Conservation (phyloP, 1,140 invertebrate species). For the Melipona quadrifasciata region DNA sequence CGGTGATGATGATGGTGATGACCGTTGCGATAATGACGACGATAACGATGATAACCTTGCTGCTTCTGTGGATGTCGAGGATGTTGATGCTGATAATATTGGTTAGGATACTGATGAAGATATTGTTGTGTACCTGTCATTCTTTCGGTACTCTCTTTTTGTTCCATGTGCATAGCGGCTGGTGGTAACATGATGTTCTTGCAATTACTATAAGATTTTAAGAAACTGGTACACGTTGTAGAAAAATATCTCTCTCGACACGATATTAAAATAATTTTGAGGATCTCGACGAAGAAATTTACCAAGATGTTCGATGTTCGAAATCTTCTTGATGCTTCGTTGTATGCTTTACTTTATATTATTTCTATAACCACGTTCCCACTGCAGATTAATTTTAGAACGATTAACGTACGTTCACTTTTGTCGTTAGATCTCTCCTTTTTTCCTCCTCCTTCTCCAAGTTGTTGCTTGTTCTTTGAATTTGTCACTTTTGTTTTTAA, state of each 20-base stretch:
- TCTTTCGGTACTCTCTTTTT: conserved; percentile 65
- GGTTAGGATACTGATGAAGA: conserved; percentile 11
- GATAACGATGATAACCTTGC: conserved; percentile 55
- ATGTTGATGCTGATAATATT: conserved; percentile 25
- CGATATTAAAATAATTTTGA: not conserved
- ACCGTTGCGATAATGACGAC: conserved; percentile 48
- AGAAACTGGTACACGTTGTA: not conserved
- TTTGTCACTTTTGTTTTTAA: not conserved
- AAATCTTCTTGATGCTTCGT: not conserved
- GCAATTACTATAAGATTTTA: no score
- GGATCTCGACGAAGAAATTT: not conserved
- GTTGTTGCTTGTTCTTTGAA: no score
- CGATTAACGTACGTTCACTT: not conserved
- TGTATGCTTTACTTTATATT: not conserved
- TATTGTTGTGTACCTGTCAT: conserved; percentile 61
- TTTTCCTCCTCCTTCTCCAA: not conserved
- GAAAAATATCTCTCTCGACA: not conserved
- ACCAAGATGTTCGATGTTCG: not conserved
- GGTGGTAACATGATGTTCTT: conserved; percentile 46
- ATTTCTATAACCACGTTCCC: not conserved
- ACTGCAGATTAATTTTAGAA: not conserved
- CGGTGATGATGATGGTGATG: conserved; percentile 21
- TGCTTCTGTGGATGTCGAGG: conserved; percentile 29
- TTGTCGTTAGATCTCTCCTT: not conserved
- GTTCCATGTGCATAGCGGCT: conserved; percentile 67